These are phyloP conservation scores for Rallus crepitans DNA, from an alignment of 2,797 vertebrate genomes.

Conservation along the genomic window DNA sequence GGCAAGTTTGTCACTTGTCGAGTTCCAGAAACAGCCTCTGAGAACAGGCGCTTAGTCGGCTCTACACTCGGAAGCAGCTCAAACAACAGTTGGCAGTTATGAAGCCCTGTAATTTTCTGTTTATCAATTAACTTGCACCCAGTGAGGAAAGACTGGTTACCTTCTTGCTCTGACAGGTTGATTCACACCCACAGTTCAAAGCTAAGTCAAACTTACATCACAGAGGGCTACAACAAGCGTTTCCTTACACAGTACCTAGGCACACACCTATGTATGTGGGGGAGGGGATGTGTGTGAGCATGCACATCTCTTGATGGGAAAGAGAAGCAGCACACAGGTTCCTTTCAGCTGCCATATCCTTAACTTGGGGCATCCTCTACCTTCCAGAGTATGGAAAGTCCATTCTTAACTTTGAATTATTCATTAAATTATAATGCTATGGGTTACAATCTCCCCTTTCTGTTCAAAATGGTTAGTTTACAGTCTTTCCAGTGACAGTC, in stretches of 20 bases:
- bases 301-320: fast-evolving
- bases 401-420: background rate
- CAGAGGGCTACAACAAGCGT: background rate
- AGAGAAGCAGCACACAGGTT: background rate
- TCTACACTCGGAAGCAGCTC: background rate
- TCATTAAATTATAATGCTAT: background rate
- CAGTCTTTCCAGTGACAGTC: background rate
- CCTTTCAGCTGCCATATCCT: background rate
- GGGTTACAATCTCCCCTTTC: background rate
- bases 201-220: slow-evolving; percentile 18
- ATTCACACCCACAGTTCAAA: slow-evolving; percentile 28
- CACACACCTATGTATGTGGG: background rate
- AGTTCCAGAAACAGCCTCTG: background rate
- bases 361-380: background rate
- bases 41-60: background rate
- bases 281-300: background rate
- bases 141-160: background rate
- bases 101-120: background rate
- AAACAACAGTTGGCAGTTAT: background rate
- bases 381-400: background rate
- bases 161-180: background rate
- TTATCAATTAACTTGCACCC: slow-evolving; percentile 2
- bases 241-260: background rate
- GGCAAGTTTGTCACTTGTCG: background rate
- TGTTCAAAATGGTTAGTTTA: background rate